phyloP scores from a whole-genome alignment of 2,113 vertebrate species.

The Coregonus clupeaformis region DNA sequence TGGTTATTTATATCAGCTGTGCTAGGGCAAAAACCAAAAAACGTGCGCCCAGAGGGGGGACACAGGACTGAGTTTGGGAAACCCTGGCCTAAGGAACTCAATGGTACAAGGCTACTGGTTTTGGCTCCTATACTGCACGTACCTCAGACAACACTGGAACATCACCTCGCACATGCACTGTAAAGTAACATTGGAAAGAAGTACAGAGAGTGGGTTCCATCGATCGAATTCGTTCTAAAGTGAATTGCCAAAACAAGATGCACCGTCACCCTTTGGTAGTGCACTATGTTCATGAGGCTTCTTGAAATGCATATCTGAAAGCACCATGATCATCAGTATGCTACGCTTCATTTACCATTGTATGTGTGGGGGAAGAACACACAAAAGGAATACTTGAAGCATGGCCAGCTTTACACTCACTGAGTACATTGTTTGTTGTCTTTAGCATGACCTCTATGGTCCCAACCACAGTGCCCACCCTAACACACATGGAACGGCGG shows the following conservation, averaged over 20 bases:
- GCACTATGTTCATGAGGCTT: background rate
- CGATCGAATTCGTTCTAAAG: background rate
- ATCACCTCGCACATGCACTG: background rate
- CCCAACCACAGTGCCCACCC: constrained; percentile 19
- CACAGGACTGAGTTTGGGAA: too few species aligned
- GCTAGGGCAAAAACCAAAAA: too few species aligned
- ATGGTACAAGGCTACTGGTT: too few species aligned
- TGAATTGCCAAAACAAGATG: background rate
- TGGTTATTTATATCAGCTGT: too few species aligned
- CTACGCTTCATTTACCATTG: constrained; percentile 33
- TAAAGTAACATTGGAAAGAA: background rate
- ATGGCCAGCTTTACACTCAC: constrained; percentile 30
- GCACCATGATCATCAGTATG: background rate
- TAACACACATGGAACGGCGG: background rate
- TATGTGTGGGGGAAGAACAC: constrained; percentile 12
- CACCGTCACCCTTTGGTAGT: background rate
- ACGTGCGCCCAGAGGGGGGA: too few species aligned
- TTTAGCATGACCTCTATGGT: constrained; percentile 38
- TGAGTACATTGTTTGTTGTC: constrained; percentile 39
- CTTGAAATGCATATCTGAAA: too few species aligned
- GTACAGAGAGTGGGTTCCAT: background rate
- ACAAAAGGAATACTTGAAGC: constrained; percentile 25
- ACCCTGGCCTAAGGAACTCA: too few species aligned
- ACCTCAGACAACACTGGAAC: too few species aligned
- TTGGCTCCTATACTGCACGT: too few species aligned